Evolutionary conservation across 2,113 vertebrate species (phyloP), one percentile per base, ranked within the genome.

Genomic region (Oreochromis aureus): DNA sequence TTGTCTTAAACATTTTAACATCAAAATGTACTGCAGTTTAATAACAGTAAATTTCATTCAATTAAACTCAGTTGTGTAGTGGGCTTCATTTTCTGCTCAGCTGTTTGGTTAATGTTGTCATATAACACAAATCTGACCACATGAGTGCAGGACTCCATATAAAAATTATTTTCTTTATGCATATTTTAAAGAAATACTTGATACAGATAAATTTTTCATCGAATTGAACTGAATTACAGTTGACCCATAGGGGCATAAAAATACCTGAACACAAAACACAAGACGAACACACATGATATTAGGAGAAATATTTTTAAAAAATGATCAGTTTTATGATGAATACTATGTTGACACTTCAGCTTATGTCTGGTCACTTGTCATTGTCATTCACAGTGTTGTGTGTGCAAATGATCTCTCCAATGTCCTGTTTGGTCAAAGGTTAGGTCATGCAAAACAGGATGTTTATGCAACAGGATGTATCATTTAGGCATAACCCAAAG

Each of bases 391-490:
- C 55, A 46, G n/a, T 32, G 18, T 54, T 22, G 22, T 76, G 41
- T 24, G 41, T 66, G 83, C 66, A 82, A 59, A 85, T 78, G 2
- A 84, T 80, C 66, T 82, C 12, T 32, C 18, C 58, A 36, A 61
- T 80, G 2, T 56, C 54, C 39, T 54, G 36, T 86, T 83, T 78
- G 85, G 81, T 58, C 22, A 30, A 32, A 80, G 10, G 55, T 81
- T 71, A 6, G 78, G 18, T 46, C 46, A 19, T 84, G 90, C 87
- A 84, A 15, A 46, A 27, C 81, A 13, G 34, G 34, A 22, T 39
- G 10, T 22, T 90, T 9, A 90, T 88, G 86, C 80, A 6, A 87
- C 24, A 87, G 92, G 82, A 88, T 34, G 27, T 83, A 71, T 61
- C 55, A 51, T 84, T 63, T 84, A 78, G 71, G 66, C 81, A 54